Base-by-base conservation (phyloP, 2,888 invertebrate genomes). In the Orthosia gothica region DNA sequence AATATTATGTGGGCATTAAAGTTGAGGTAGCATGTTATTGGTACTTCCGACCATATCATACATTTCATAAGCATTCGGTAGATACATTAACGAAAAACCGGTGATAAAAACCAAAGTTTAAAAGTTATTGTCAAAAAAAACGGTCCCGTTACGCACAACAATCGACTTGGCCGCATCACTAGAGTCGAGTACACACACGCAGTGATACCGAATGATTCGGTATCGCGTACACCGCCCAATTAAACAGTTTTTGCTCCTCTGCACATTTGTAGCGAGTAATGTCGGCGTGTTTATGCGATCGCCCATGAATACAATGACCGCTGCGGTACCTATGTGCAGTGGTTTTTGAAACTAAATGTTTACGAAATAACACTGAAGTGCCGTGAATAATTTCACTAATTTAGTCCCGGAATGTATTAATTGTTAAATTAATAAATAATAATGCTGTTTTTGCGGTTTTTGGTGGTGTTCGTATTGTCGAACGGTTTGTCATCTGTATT, bases 201-300 rank as follows among this genome's bases (percentile, higher is more conserved):
- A 87, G 91, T 93, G 94, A 94, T 94, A 92, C 92, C 91, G 92
- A 93, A 94, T 95, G 95, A 95, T 95, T 93, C 94, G 91, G 88
- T 87, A 89, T 90, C 88, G 89, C 87, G 89, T 88, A 90, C 90
- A 84, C 89, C 87, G 90, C 90, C 92, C 95, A 95, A 96, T 96
- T 95, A 95, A 94, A 93, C 92, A 93, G 93, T 96, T 96, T 96
- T 96, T 96, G 95, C 95, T 92, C 93, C 87, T 91, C 92, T 93
- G 87, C 93, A 92, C 93, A 94, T 94, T 93, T 92, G 92, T 89
- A 90, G 87, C 89, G 92, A 92, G 93, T 94, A 93, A 95, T 93
- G 92, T 90, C 81, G 70, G 83, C 64, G 80, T 84, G 80, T 89
- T 90, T 89, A 89, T 89, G 85, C 84, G 87, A 86, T 87, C 82